A percentile compares a stretch with the other conserved stretches of the same genome.
Evolutionary conservation across 2,888 invertebrate species (phyloP).

Genomic region (Ectemnius cavifrons): DNA sequence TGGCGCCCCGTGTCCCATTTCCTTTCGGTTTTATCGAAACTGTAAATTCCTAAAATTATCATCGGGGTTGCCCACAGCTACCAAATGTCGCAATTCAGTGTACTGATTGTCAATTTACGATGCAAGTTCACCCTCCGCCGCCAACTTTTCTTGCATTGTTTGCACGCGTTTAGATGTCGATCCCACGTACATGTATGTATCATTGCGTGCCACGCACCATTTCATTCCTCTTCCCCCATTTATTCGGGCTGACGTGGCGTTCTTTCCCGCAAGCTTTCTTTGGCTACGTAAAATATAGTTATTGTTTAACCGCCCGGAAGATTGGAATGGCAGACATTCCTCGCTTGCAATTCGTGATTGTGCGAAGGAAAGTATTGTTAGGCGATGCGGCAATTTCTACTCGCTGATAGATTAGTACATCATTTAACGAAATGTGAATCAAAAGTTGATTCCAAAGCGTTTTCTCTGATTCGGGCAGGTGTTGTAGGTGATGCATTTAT

Average conservation of each 20-base stretch:
- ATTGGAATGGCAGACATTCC: background rate
- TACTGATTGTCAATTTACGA: background rate
- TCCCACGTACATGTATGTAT: conserved; percentile 29
- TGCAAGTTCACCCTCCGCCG: conserved; percentile 17
- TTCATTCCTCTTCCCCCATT: conserved; percentile 8
- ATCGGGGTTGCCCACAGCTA: conserved; percentile 33
- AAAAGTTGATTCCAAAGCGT: background rate
- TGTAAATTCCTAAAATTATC: conserved; percentile 55
- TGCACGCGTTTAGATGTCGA: background rate
- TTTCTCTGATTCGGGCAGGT: too few species aligned
- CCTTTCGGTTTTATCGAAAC: too few species aligned
- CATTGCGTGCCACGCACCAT: background rate
- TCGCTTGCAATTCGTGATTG: too few species aligned
- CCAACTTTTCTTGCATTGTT: conserved; percentile 34
- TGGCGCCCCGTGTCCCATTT: too few species aligned
- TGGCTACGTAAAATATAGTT: conserved; percentile 13
- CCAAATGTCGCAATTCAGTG: background rate
- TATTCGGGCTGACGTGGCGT: background rate
- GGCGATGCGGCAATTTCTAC: too few species aligned
- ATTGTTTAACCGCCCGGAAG: conserved; percentile 6
- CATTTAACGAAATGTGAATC: background rate
- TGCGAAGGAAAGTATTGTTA: too few species aligned
- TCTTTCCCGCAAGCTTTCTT: background rate
- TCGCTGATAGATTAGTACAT: background rate
- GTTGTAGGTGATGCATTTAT: too few species aligned